Evolutionary conservation across 2,797 vertebrate genomes (phyloP).

Genomic region (Oreortyx pictus): DNA sequence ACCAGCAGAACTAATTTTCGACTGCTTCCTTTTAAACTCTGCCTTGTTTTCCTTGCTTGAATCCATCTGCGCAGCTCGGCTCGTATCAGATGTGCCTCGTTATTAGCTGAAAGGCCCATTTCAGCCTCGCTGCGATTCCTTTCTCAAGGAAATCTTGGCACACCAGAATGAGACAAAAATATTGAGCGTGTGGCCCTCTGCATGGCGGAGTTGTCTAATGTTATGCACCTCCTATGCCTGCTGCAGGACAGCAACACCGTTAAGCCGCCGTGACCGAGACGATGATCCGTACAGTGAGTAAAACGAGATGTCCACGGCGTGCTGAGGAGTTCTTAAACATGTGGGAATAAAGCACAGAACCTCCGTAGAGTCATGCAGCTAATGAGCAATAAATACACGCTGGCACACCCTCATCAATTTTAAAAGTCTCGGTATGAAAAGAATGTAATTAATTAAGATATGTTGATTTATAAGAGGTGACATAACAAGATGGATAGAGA

Average conservation of each 20-base stretch:
- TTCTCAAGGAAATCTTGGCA: background rate
- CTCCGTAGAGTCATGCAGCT: constrained; percentile 58
- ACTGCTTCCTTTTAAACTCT: background rate
- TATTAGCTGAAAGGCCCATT: background rate
- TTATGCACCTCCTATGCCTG: constrained; percentile 16
- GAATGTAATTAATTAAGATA: constrained; percentile 80
- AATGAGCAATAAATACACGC: constrained; percentile 78
- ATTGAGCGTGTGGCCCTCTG: background rate
- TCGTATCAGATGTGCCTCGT: accelerated
- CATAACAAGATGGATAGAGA: constrained; percentile 78
- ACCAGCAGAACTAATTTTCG: background rate
- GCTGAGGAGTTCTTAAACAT: constrained; percentile 17
- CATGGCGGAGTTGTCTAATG: background rate
- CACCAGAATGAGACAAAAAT: background rate
- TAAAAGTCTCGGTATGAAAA: constrained; percentile 75
- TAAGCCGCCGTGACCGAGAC: constrained; percentile 48
- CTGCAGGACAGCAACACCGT: constrained; percentile 42
- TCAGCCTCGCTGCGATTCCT: background rate
- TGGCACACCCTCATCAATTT: constrained; percentile 78
- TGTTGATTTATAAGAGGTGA: constrained; percentile 77
- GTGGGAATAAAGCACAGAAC: constrained; percentile 53
- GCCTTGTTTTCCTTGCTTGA: background rate
- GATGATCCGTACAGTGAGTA: constrained; percentile 47
- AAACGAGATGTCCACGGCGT: constrained; percentile 64
- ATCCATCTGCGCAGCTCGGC: background rate